Evolutionary conservation across 1,140 invertebrate species (phyloP), one percentile per base, ranked within the genome.

Genomic region (Apis cerana): DNA sequence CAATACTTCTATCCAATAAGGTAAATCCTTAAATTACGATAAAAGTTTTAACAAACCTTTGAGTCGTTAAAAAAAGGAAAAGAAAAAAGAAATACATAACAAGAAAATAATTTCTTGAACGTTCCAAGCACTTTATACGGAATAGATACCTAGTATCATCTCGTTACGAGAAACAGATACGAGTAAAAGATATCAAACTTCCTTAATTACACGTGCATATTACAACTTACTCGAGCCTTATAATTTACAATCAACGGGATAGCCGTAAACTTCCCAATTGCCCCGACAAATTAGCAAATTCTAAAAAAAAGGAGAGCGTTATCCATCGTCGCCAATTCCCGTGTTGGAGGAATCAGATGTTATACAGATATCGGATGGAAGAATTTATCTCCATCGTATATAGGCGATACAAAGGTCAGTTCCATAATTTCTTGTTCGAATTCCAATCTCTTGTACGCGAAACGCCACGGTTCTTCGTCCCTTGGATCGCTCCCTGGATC

Each of bases 181-280:
- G 70, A 23, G 21, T 23, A 43, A 43, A 5, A 43, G 33, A 43
- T 19, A 56, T n/a, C 61, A 58, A 52, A 65, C 64, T 80, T 81
- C 50, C 76, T 75, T 71, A 59, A 80, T 85, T 84, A 85, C 59
- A 59, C 13, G n/a, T 13, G 23, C 50, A 50, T 27, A 77, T 79
- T 52, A 82, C 81, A 9, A 77, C 78, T 77, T 27, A 80, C 65
- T 74, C 74, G 54, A 67, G 61, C 75, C 82, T 88, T 89, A 69
- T 91, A 89, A 91, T 84, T 90, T 83, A 83, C 88, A 90, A 91
- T 91, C 85, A 91, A 78, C 54, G 23, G n/a, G 43, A 19, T 21
- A 59, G 67, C 75, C 76, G 83, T 77, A 82, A 87, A 87, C 81
- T 72, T 85, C 82, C 80, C 89, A 89, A 91, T 88, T 87, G 83